Evolutionary conservation across 1,140 invertebrate genomes (phyloP).

Genomic region (Hycleus phaleratus): DNA sequence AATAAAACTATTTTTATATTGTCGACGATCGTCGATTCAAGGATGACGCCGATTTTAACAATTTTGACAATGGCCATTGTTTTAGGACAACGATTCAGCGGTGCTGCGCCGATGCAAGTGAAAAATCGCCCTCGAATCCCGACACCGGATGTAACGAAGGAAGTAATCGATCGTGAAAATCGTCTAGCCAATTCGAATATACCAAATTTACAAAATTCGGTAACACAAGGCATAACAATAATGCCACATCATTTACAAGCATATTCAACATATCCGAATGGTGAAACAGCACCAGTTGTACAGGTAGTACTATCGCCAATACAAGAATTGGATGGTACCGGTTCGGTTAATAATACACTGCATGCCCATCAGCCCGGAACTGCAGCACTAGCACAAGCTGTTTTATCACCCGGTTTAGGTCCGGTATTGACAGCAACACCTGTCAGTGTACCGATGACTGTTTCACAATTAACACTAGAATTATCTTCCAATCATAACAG

Average conservation of each 20-base stretch:
- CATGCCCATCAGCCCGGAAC: conserved; percentile 59
- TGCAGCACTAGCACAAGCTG: conserved; percentile 61
- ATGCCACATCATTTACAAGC: conserved; percentile 51
- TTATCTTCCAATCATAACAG: conserved; percentile 38
- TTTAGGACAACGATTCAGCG: conserved; percentile 5
- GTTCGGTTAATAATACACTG: conserved; percentile 59
- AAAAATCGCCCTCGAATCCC: conserved; percentile 75
- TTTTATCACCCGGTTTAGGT: conserved; percentile 56
- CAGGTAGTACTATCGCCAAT: conserved; percentile 74
- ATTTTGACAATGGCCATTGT: not conserved
- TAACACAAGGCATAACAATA: conserved; percentile 49
- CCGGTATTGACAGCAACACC: conserved; percentile 50
- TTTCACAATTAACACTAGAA: conserved; percentile 40
- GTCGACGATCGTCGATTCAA: too few species aligned
- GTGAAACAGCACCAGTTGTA: conserved; percentile 55
- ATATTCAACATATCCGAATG: conserved; percentile 44
- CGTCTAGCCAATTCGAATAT: conserved; percentile 41
- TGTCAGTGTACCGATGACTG: conserved; percentile 41
- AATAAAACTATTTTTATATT: too few species aligned
- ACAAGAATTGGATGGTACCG: conserved; percentile 58
- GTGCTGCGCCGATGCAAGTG: conserved; percentile 52
- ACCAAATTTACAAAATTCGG: conserved; percentile 19
- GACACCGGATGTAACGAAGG: conserved; percentile 76
- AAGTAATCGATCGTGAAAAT: conserved; percentile 61
- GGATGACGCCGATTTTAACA: too few species aligned